These are phyloP conservation scores for Sebastes itinus DNA, from an alignment of 2,797 vertebrate genomes.

Conservation along the genomic window DNA sequence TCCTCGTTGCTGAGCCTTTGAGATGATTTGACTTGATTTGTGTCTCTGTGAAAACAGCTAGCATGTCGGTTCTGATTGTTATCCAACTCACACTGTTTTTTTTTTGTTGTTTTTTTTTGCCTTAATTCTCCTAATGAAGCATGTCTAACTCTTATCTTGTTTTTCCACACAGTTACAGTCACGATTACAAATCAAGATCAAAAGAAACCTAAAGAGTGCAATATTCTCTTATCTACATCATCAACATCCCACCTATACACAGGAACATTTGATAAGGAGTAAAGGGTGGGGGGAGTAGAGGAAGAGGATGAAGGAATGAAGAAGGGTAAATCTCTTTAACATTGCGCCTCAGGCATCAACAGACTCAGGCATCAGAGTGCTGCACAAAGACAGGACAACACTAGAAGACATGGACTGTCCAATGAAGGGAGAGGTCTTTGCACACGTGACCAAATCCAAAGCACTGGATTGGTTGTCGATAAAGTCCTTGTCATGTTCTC, in stretches of 20 bases:
- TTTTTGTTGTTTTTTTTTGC: constrained; percentile 10
- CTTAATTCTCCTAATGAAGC: constrained; percentile 70
- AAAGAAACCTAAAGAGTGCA: constrained; percentile 78
- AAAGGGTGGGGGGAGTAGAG: not conserved
- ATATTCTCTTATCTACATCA: constrained; percentile 79
- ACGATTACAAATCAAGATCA: constrained; percentile 77
- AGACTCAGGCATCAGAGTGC: constrained; percentile 66
- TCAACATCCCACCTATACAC: constrained; percentile 75
- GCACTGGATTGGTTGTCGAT: constrained; percentile 38
- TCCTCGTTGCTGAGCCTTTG: constrained; percentile 55
- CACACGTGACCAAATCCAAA: constrained; percentile 69
- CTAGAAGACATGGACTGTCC: constrained; percentile 65
- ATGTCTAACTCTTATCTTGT: constrained; percentile 73
- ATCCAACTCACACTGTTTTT: constrained; percentile 36
- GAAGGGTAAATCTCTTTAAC: constrained; percentile 68
- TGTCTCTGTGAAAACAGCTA: constrained; percentile 58
- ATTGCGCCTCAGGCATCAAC: constrained; percentile 67
- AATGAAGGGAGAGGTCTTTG: constrained; percentile 68
- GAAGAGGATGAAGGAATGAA: constrained; percentile 18
- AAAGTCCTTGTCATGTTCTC: constrained; percentile 57
- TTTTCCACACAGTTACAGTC: constrained; percentile 76
- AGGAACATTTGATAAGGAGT: constrained; percentile 62
- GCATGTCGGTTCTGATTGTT: constrained; percentile 57
- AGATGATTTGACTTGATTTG: constrained; percentile 63
- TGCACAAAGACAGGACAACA: constrained; percentile 70